Evolutionary conservation across 2,113 vertebrate species (phyloP).

Genomic region (Cisticola juncidis): DNA sequence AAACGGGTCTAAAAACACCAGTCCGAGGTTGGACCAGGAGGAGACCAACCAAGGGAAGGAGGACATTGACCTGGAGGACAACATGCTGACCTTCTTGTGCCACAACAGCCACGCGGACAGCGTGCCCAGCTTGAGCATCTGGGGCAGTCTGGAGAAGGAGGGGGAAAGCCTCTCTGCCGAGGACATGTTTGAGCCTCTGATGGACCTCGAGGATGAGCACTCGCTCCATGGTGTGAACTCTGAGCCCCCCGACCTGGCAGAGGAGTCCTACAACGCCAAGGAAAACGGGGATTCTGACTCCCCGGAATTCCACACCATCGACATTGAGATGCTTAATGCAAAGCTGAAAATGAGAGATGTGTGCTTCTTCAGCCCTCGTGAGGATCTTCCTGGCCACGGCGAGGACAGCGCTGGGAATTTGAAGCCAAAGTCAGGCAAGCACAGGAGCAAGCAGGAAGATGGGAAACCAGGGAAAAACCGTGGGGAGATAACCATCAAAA

Average conservation of each 20-base stretch:
- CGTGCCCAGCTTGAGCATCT: constrained; percentile 63
- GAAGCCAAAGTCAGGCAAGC: constrained; percentile 40
- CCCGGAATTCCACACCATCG: constrained; percentile 71
- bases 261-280: background rate
- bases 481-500: constrained; percentile 73
- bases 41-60: background rate
- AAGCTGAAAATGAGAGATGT: constrained; percentile 82
- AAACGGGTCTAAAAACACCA: background rate
- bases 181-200: constrained; percentile 63
- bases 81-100: constrained; percentile 58
- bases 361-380: constrained; percentile 75
- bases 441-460: constrained; percentile 64
- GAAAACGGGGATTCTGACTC: background rate
- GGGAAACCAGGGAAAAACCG: constrained; percentile 67
- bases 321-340: constrained; percentile 79
- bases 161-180: constrained; percentile 6
- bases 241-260: constrained; percentile 58
- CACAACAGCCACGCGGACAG: constrained; percentile 60
- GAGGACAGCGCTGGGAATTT: background rate
- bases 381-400: constrained; percentile 52
- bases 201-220: constrained; percentile 62
- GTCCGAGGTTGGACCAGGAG: background rate
- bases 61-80: constrained; percentile 38
- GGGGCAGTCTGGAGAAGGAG: constrained; percentile 71
- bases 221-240: constrained; percentile 35